phyloP scores from a whole-genome alignment of 2,888 invertebrate genomes.

The Notocelia uddmanniana region DNA sequence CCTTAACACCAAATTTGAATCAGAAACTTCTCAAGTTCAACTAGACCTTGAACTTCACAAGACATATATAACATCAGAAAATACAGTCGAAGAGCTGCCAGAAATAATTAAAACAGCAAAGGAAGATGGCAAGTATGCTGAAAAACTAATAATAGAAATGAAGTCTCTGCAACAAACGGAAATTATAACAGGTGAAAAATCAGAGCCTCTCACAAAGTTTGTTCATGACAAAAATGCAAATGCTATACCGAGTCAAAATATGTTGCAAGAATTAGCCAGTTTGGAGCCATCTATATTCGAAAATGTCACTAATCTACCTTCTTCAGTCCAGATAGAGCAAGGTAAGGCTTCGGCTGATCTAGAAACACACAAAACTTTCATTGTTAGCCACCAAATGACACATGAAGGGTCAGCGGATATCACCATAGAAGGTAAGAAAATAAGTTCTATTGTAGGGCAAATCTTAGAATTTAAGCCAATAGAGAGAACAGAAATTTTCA shows the following conservation, averaged over 20 bases:
- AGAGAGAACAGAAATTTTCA: slow-evolving; percentile 66
- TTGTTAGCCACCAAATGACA: slow-evolving; percentile 62
- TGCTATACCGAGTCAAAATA: slow-evolving; percentile 61
- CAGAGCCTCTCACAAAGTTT: slow-evolving; percentile 52
- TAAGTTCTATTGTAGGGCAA: slow-evolving; percentile 70
- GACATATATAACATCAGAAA: slow-evolving; percentile 67
- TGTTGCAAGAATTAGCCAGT: slow-evolving; percentile 61
- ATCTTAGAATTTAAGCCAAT: slow-evolving; percentile 65
- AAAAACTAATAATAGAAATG: slow-evolving; percentile 59
- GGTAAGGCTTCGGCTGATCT: slow-evolving; percentile 62
- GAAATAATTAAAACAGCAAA: slow-evolving; percentile 52
- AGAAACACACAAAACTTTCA: slow-evolving; percentile 65
- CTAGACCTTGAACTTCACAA: slow-evolving; percentile 64
- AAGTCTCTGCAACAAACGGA: slow-evolving; percentile 65
- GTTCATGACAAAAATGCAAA: slow-evolving; percentile 55
- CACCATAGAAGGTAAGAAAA: slow-evolving; percentile 63
- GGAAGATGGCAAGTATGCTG: slow-evolving; percentile 56
- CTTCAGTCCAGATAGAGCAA: slow-evolving; percentile 52
- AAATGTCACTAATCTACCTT: slow-evolving; percentile 57
- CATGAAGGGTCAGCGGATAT: slow-evolving; percentile 80
- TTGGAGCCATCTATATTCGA: slow-evolving; percentile 63
- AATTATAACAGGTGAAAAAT: slow-evolving; percentile 60
- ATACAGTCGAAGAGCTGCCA: slow-evolving; percentile 57
- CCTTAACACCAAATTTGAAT: slow-evolving; percentile 52
- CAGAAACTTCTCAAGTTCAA: slow-evolving; percentile 53